phyloP scores from a whole-genome alignment of 2,888 invertebrate genomes.

The Hesperia comma region DNA sequence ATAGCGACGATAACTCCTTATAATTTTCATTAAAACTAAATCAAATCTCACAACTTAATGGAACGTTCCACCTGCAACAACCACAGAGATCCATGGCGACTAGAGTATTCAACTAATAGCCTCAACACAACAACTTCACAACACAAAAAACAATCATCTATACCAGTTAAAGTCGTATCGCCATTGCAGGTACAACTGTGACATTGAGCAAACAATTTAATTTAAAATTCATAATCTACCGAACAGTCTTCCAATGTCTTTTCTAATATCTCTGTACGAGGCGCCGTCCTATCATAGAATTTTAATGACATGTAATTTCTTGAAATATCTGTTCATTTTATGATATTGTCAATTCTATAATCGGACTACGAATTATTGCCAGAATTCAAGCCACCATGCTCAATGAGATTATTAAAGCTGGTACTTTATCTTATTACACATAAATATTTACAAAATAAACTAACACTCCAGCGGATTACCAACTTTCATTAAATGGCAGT shows the following conservation, averaged over 20 bases:
- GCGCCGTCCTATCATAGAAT: neutral
- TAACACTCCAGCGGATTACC: constrained; percentile 25
- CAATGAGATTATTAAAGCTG: constrained; percentile 36
- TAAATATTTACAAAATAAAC: constrained; percentile 1
- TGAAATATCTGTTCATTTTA: neutral
- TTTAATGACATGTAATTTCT: neutral
- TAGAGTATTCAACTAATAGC: constrained; percentile 58
- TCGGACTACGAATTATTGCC: neutral
- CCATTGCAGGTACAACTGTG: constrained; percentile 54
- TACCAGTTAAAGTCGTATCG: constrained; percentile 44
- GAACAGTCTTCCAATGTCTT: constrained; percentile 76
- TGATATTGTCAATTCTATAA: neutral
- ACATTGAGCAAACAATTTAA: constrained; percentile 38
- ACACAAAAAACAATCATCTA: constrained; percentile 35
- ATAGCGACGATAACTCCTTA: constrained; percentile 44
- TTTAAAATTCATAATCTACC: constrained; percentile 28
- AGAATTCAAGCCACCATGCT: constrained; percentile 7
- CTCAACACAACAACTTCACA: constrained; percentile 49
- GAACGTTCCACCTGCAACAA: constrained; percentile 53
- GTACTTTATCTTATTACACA: constrained; percentile 6
- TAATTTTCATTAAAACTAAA: constrained; percentile 24
- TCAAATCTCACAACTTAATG: constrained; percentile 35
- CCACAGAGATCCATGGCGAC: constrained; percentile 61
- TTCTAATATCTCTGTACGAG: constrained; percentile 44
- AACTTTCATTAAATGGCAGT: constrained; percentile 47